Conservation (phyloP, 1,140 invertebrate genomes). For the Aleiodes sp. region DNA sequence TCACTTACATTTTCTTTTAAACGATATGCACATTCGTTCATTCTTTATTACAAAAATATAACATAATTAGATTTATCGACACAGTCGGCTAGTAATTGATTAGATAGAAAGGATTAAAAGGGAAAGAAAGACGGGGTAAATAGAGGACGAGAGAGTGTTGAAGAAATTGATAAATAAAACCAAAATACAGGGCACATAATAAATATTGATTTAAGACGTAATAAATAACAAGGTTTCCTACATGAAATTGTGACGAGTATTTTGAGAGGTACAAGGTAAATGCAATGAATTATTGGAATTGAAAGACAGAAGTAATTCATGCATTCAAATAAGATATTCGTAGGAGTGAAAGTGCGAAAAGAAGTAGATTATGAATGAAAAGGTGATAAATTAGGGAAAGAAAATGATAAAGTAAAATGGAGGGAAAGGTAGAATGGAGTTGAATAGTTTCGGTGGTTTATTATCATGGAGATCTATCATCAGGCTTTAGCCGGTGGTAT, state of each 20-base stretch:
- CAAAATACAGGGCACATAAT: not conserved
- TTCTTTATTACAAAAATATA: conserved; percentile 29
- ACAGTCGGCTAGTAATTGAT: conserved; percentile 53
- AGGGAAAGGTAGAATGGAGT: conserved; percentile 32
- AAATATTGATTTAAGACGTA: conserved; percentile 3
- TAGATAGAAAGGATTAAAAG: conserved; percentile 34
- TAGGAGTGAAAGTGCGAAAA: conserved; percentile 5
- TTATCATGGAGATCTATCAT: conserved; percentile 23
- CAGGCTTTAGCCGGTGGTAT: conserved; percentile 63
- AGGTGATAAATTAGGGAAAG: conserved; percentile 22
- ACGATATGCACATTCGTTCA: conserved; percentile 14
- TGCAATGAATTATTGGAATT: not conserved
- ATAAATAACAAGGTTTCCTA: not conserved
- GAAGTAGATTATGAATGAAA: conserved; percentile 16
- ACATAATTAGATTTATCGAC: conserved; percentile 33
- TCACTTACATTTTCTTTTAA: conserved; percentile 46
- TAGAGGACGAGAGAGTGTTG: no score
- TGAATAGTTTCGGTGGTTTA: conserved; percentile 31
- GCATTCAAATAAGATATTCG: conserved; percentile 29
- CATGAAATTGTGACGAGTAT: conserved; percentile 4
- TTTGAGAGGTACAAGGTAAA: conserved; percentile 23
- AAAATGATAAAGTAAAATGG: not conserved
- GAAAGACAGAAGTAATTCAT: not conserved
- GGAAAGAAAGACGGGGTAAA: not conserved
- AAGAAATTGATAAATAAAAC: no score